Base-by-base conservation (phyloP, 2,113 vertebrate genomes). In the Clarias batrachus region DNA sequence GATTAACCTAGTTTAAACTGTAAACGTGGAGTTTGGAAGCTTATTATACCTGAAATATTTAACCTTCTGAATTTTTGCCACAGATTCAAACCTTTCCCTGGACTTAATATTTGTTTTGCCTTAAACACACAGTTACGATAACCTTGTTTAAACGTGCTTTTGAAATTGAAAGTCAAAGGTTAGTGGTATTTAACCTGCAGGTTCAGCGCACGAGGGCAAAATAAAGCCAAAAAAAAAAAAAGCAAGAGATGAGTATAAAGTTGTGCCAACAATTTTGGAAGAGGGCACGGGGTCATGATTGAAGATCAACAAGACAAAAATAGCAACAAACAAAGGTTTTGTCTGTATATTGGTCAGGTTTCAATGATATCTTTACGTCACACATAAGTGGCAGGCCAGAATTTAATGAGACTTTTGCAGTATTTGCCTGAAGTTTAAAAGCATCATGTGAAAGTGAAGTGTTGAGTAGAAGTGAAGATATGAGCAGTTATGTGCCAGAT, bases 201-300 rank as follows among this genome's bases (percentile, higher is more conserved):
- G 19, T 25, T 6, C 9, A n/a, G 19, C 41, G 5, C 12, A 30
- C 2, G 0, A 59, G 48, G 74, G 37, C 74, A 37, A 56, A 1
- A 13, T 63, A 27, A 83, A 56, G 48, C 0, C n/a, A 82, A 4
- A n/a, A 74, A 7, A 76, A 0, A 48, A 30, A 60, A 60, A 5
- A 4, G 16, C 41, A 68, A 73, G 5, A 77, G 41, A 85, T 25
- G 37, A 85, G 14, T 11, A 37, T 52, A 85, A 33, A 80, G 76
- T 86, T 68, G 27, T 63, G 62, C 37, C 74, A 85, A 85, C 74
- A 68, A 66, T 16, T 48, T n/a, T 33, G 74, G 48, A 79, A 65
- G 57, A 9, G 84, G 4, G 33, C 57, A 54, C 57, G 21, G 21
- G 57, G 37, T 71, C 70, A 1, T 48, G 37, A 37, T 25, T 5